phyloP scores from a whole-genome alignment of 2,113 vertebrate genomes.

The Thamnaconus septentrionalis region DNA sequence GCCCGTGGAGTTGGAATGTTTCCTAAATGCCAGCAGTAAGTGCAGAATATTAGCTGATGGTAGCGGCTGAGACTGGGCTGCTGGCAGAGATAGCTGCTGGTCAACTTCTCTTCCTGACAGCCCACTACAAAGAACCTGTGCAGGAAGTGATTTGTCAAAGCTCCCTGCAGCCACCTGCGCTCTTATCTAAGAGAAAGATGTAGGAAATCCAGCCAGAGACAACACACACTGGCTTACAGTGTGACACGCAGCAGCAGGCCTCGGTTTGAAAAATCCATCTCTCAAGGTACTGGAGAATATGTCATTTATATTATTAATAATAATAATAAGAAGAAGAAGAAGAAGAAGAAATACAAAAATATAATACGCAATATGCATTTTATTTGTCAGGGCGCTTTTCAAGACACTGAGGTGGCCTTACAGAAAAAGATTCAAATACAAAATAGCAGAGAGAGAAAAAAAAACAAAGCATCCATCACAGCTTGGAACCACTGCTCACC shows the following conservation, averaged over 20 bases:
- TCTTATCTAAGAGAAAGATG: constrained; percentile 44
- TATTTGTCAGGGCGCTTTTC: no score
- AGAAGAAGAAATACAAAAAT: no score
- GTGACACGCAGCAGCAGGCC: constrained; percentile 8
- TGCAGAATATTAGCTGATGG: constrained; percentile 67
- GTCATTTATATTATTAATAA: no score
- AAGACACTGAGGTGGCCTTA: no score
- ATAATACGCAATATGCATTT: no score
- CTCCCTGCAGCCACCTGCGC: constrained; percentile 38
- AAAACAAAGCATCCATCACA: no score
- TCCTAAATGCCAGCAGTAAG: constrained; percentile 79
- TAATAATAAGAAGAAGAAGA: no score
- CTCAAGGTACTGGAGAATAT: not conserved
- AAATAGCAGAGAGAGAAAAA: no score
- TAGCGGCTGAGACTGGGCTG: constrained; percentile 52
- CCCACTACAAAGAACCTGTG: constrained; percentile 20
- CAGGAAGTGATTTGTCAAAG: constrained; percentile 65
- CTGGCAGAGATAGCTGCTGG: constrained; percentile 46
- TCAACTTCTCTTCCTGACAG: constrained; percentile 35
- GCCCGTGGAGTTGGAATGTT: constrained; percentile 54
- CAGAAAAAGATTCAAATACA: no score
- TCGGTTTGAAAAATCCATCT: not conserved
- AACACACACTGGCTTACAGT: not conserved
- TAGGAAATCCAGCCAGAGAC: constrained; percentile 16
- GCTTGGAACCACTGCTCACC: no score